Base-by-base conservation (phyloP, 2,888 invertebrate species). In the Agapostemon virescens region DNA sequence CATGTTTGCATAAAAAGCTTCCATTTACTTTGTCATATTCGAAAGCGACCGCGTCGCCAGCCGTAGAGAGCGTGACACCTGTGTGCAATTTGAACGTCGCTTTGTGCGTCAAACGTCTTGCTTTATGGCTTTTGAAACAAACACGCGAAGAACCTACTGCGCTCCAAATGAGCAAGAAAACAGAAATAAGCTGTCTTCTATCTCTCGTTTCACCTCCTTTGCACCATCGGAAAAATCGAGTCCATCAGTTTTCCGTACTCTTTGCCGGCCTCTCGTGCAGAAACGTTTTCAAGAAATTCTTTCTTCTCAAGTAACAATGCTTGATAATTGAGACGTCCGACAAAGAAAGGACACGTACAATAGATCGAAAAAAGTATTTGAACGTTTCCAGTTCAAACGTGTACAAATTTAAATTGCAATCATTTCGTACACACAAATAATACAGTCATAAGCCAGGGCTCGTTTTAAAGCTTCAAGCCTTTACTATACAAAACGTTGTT, bases 21-120 rank as follows among this genome's bases (percentile, higher is more conserved):
- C 30, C 30, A 63, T 49, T 74, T 63, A 69, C 69, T 69, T 75
- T 75, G 45, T 45, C 69, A 33, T 26, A 45, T 74, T 58, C 45
- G 38, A 45, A 69, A 38, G 36, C 20, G 45, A 58, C 33, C 4
- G 30, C n/a, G 26, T 38, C n/a, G n/a, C 17, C 36, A 23, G 45
- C 23, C 42, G n/a, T 45, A 45, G 45, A 45, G 45, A 42, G 30
- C 58, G 45, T 69, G 38, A 30, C 61, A 38, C 36, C 38, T 17
- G n/a, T 26, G 69, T 63, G 45, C 69, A 49, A 75, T 69, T 61
- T 69, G 49, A 38, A 23, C 33, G 17, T 9, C 45, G 45, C 36
- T 38, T 26, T 58, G 11, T 30, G 61, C 45, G 45, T 17, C 30
- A 45, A 30, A n/a, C 69, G 38, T 36, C 69, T 49, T 49, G 45